phyloP scores from a whole-genome alignment of 1,140 invertebrate genomes.

The Danaus plexippus region DNA sequence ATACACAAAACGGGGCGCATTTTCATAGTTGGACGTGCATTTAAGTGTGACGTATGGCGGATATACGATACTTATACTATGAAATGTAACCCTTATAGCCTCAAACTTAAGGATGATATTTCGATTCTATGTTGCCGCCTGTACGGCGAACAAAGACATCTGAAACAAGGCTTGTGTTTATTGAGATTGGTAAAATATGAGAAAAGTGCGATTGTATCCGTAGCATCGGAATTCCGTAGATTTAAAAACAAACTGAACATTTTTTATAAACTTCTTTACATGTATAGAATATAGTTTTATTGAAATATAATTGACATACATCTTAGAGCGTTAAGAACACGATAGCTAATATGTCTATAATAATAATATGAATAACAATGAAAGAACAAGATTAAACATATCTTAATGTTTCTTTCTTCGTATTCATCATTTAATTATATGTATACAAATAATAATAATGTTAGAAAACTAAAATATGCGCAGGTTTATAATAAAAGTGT shows the following conservation, averaged over 20 bases:
- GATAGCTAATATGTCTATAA: too few species aligned
- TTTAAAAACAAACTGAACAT: not conserved
- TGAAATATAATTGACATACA: too few species aligned
- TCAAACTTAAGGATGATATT: slow-evolving; percentile 11
- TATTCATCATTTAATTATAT: too few species aligned
- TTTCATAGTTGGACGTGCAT: slow-evolving; percentile 19
- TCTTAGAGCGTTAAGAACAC: too few species aligned
- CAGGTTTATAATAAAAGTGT: not conserved
- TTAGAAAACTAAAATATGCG: too few species aligned
- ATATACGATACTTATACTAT: slow-evolving; percentile 8
- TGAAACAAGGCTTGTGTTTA: slow-evolving; percentile 39
- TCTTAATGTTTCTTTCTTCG: too few species aligned
- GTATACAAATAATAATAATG: too few species aligned
- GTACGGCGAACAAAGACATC: slow-evolving; percentile 34
- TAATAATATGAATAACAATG: too few species aligned
- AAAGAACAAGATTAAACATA: too few species aligned
- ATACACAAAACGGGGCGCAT: slow-evolving; percentile 19
- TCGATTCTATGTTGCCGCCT: slow-evolving; percentile 6
- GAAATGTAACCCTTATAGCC: slow-evolving; percentile 10
- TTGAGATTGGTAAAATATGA: slow-evolving; percentile 31
- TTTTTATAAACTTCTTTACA: too few species aligned
- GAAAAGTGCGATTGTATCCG: slow-evolving; percentile 9
- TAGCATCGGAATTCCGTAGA: not conserved
- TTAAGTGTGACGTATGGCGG: slow-evolving; percentile 21
- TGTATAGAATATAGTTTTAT: too few species aligned